Percentiles rank a stretch among this genome's conserved stretches.
These are phyloP conservation scores for Archips crataeganus DNA, from an alignment of 2,888 invertebrate species.

Conservation along the genomic window DNA sequence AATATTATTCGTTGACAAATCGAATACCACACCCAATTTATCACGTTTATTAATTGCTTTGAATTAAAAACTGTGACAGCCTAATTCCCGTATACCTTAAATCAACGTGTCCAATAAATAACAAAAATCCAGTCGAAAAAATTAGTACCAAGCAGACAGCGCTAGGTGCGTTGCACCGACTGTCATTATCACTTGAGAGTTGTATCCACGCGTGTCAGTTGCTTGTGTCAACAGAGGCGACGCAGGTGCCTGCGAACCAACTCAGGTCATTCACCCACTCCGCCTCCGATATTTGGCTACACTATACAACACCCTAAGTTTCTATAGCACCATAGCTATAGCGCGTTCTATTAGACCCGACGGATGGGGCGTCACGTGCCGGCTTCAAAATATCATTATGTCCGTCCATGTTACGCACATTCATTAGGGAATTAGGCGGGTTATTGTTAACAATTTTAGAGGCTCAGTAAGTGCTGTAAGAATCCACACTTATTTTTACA, in stretches of 20 bases:
- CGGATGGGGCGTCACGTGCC: conserved; percentile 43
- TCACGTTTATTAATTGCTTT: neutral
- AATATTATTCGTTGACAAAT: neutral
- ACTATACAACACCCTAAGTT: conserved; percentile 65
- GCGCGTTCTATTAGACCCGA: conserved; percentile 59
- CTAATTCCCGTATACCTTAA: conserved; percentile 5
- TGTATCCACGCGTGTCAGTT: conserved; percentile 63
- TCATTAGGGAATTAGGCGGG: conserved; percentile 37
- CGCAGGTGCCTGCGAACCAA: conserved; percentile 72
- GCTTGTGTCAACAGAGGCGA: conserved; percentile 75
- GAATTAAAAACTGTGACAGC: neutral
- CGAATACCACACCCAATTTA: neutral
- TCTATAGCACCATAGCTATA: conserved; percentile 63
- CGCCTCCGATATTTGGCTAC: conserved; percentile 81
- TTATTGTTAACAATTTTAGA: conserved; percentile 31
- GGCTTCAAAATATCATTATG: conserved; percentile 48
- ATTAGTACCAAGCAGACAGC: conserved; percentile 17
- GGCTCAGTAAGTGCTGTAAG: neutral
- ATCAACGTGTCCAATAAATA: conserved; percentile 21
- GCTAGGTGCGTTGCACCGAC: conserved; percentile 67
- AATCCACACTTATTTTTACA: conserved; percentile 3
- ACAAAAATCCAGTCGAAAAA: conserved; percentile 7
- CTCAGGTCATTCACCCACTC: conserved; percentile 75
- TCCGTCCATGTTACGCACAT: conserved; percentile 38
- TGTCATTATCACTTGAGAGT: conserved; percentile 76